Evolutionary conservation across 2,113 vertebrate species (phyloP).

Genomic region (Hyaena hyaena): DNA sequence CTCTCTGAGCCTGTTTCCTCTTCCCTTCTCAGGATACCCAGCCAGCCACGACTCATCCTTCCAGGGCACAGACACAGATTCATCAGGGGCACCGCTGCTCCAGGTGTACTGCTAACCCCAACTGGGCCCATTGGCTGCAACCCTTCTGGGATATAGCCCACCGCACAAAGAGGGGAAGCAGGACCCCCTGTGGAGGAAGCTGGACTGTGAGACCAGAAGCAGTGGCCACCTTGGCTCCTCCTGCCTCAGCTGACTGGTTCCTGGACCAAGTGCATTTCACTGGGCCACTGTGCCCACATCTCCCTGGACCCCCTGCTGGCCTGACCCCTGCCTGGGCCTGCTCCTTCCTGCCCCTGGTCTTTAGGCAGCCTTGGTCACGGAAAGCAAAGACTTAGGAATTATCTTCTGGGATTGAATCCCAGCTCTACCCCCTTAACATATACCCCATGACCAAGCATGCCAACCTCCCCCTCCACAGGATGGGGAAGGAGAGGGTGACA

Average conservation of each 20-base stretch:
- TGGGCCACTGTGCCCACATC: not conserved
- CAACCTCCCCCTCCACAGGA: not conserved
- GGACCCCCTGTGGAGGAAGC: not conserved
- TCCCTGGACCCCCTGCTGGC: not conserved
- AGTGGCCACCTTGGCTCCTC: not conserved
- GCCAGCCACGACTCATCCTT: conserved; percentile 90
- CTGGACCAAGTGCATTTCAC: conserved; percentile 67
- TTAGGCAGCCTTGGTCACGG: not conserved
- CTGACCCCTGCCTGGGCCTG: conserved; percentile 1
- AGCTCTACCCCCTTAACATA: not conserved
- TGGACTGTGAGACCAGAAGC: not conserved
- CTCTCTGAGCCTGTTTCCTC: conserved; percentile 73
- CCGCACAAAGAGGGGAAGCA: conserved; percentile 26
- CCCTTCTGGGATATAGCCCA: not conserved
- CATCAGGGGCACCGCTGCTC: conserved; percentile 95
- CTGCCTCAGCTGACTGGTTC: conserved; percentile 31
- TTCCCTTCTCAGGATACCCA: conserved; percentile 85
- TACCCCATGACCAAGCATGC: not conserved
- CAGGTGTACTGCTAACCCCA: conserved; percentile 86
- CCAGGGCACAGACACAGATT: conserved; percentile 93
- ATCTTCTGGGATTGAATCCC: conserved; percentile 6
- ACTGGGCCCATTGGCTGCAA: not conserved
- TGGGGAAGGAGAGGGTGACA: not conserved
- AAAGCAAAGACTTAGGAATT: conserved; percentile 4
- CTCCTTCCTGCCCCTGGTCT: not conserved